Percentiles rank a stretch among this genome's conserved stretches.
Evolutionary conservation across 1,140 invertebrate species (phyloP).

Genomic region (Ditylenchus dipsaci): DNA sequence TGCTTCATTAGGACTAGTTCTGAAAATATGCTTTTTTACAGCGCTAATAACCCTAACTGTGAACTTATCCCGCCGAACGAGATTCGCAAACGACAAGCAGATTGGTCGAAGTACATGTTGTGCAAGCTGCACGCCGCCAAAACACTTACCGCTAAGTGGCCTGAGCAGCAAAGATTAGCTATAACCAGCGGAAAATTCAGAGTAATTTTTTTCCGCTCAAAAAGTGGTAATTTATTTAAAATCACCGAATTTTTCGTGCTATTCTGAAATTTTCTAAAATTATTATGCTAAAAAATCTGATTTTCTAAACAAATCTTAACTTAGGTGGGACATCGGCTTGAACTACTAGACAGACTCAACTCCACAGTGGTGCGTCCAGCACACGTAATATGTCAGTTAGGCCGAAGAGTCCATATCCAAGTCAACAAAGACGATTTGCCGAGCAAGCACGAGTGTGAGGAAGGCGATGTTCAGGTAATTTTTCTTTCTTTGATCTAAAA

Average conservation of each 20-base stretch:
- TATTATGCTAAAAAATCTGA: background rate
- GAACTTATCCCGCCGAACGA: constrained; percentile 26
- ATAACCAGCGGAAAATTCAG: constrained; percentile 25
- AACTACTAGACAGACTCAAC: constrained; percentile 28
- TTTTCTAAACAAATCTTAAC: constrained; percentile 7
- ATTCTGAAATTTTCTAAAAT: background rate
- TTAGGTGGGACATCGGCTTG: constrained; percentile 39
- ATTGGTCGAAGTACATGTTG: constrained; percentile 19
- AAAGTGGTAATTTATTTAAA: background rate
- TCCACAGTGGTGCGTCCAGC: constrained; percentile 38
- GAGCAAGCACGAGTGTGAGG: constrained; percentile 9
- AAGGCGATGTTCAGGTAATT: constrained; percentile 1
- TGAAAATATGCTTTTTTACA: background rate
- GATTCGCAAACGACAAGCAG: constrained; percentile 15
- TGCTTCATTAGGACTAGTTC: no score
- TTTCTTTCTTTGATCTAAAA: background rate
- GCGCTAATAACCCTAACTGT: constrained; percentile 3
- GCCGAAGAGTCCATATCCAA: constrained; percentile 31
- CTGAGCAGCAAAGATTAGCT: constrained; percentile 8
- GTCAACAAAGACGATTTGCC: constrained; percentile 17
- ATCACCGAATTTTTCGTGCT: background rate
- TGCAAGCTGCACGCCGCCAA: constrained; percentile 13
- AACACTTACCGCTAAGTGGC: constrained; percentile 9
- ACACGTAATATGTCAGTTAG: constrained; percentile 17
- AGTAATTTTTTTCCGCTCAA: constrained; percentile 1